A percentile compares a stretch with the other conserved stretches of the same genome.
phyloP scores from a whole-genome alignment of 2,888 invertebrate species.

The Eilema griseolum region DNA sequence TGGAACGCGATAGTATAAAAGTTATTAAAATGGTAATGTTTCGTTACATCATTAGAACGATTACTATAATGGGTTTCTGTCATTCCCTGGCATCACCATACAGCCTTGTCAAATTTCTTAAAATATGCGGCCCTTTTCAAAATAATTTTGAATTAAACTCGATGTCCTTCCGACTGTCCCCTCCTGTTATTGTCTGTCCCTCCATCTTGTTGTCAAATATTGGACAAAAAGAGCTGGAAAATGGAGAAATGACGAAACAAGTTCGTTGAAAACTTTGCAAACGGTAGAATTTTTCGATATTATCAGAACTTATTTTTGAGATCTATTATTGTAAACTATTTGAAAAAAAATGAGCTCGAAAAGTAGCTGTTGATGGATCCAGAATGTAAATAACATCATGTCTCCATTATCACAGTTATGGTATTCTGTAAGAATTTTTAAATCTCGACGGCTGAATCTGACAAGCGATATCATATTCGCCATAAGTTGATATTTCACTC shows the following conservation, averaged over 20 bases:
- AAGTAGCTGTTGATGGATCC: too few species aligned
- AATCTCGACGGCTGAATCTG: too few species aligned
- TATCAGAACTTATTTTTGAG: too few species aligned
- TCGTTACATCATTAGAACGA: background rate
- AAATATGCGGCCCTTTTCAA: background rate
- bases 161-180: conserved; percentile 17
- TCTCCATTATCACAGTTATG: too few species aligned
- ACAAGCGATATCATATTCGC: too few species aligned
- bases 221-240: background rate
- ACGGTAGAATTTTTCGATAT: too few species aligned
- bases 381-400: too few species aligned
- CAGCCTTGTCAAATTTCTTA: background rate
- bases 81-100: conserved; percentile 4
- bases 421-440: too few species aligned
- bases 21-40: background rate
- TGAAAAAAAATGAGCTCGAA: too few species aligned
- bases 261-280: conserved; percentile 4
- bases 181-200: conserved; percentile 4
- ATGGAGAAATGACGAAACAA: background rate
- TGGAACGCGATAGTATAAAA: too few species aligned
- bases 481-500: too few species aligned
- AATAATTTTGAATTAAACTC: conserved; percentile 1
- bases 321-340: too few species aligned
- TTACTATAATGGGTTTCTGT: background rate
- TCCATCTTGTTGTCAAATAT: conserved; percentile 6